phyloP scores from a whole-genome alignment of 2,113 vertebrate genomes.

The Malurus elegans region DNA sequence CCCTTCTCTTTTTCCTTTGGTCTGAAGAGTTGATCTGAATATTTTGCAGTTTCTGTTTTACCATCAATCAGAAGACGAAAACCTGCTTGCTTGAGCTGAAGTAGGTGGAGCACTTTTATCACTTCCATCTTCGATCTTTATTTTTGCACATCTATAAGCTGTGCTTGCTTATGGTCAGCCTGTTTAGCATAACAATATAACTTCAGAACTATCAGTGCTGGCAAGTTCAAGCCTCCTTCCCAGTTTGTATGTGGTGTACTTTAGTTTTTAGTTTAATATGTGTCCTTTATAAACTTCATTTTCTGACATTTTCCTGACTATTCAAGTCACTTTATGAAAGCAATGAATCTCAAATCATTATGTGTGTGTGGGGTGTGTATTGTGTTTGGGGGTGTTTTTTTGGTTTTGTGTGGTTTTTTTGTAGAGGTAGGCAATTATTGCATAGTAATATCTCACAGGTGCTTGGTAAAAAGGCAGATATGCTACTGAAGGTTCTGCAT shows the following conservation, averaged over 20 bases:
- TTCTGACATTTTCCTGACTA: background rate
- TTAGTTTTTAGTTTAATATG: background rate
- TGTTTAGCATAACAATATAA: background rate
- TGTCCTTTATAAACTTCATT: background rate
- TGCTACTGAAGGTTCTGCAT: background rate
- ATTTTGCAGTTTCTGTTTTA: background rate
- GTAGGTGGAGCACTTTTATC: background rate
- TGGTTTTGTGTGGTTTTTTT: background rate
- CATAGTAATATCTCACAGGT: background rate
- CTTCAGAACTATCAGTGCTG: background rate
- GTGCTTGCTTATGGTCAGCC: background rate
- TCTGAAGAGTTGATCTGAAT: background rate
- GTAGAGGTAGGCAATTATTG: background rate
- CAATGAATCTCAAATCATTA: background rate
- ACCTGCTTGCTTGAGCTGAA: background rate
- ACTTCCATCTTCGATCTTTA: background rate
- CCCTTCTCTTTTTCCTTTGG: background rate
- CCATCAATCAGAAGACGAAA: background rate
- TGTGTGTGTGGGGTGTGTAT: rapidly evolving
- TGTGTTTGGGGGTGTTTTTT: background rate
- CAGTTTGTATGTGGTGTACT: background rate
- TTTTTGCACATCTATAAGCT: background rate
- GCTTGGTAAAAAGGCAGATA: background rate
- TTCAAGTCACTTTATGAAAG: background rate
- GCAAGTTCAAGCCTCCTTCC: background rate